phyloP scores from a whole-genome alignment of 2,113 vertebrate genomes.

The Danionella cerebrum region DNA sequence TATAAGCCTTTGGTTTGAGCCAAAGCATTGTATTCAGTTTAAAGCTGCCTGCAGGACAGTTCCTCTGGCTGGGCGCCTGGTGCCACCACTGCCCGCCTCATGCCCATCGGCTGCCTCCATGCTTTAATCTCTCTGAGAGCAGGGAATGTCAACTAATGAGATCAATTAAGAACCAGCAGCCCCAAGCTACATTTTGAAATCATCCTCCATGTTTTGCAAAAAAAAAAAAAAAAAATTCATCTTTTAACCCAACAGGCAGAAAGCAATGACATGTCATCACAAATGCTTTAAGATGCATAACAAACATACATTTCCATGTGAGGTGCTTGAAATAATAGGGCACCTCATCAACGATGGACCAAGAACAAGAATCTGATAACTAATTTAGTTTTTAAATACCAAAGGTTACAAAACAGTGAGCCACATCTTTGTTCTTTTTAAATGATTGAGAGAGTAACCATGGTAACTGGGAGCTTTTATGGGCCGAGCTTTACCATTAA shows the following conservation, averaged over 20 bases:
- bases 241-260: background rate
- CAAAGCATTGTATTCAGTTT: no score
- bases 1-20: slow-evolving; percentile 9
- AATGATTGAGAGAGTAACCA: no score
- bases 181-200: slow-evolving; percentile 45
- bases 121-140: slow-evolving; percentile 52
- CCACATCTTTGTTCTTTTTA: no score
- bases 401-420: no score
- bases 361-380: no score
- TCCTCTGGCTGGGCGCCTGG: slow-evolving; percentile 21
- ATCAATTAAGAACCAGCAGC: slow-evolving; percentile 53
- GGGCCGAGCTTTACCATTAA: no score
- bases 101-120: slow-evolving; percentile 27
- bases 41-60: slow-evolving; percentile 26
- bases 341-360: no score
- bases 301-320: background rate
- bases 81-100: background rate
- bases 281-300: background rate
- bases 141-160: slow-evolving; percentile 57
- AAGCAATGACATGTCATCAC: background rate
- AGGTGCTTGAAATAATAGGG: no score
- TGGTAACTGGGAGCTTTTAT: no score
- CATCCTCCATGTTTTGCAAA: slow-evolving; percentile 12
- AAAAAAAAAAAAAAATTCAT: background rate
- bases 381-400: no score